Evolutionary conservation across 37 sponge, comb jelly and placozoan genomes (phyloP).

Genomic region (Petrosia ficiformis): DNA sequence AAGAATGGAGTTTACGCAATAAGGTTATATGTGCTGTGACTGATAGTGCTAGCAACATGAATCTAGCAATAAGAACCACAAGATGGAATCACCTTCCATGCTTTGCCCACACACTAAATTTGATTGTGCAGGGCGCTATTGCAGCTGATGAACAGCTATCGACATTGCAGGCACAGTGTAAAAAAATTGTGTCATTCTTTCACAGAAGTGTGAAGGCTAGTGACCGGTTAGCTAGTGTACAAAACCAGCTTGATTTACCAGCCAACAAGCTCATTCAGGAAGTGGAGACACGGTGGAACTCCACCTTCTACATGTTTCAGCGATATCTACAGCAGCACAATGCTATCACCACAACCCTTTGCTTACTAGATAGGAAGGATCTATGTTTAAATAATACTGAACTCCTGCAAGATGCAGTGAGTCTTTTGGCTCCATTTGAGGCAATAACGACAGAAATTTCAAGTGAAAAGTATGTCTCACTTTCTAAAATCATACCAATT

Average conservation of each 20-base stretch:
- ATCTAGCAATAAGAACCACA: neutral
- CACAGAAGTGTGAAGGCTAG: neutral
- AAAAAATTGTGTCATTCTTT: conserved; percentile 4
- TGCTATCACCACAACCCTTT: neutral
- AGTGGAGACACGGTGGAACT: neutral
- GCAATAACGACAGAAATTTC: conserved; percentile 5
- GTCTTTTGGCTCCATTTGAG: neutral
- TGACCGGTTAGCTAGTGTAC: neutral
- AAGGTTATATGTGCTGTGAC: conserved; percentile 1
- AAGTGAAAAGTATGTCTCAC: neutral
- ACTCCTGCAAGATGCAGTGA: neutral
- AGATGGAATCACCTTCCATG: neutral
- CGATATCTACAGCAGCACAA: neutral
- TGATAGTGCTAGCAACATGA: neutral
- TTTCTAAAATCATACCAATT: too few species aligned
- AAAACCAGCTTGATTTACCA: neutral
- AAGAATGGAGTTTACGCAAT: neutral
- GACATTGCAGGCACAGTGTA: neutral
- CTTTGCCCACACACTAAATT: conserved; percentile 11
- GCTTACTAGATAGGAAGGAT: conserved; percentile 1
- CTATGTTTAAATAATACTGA: neutral
- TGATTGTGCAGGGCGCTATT: neutral
- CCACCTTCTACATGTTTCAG: conserved; percentile 5
- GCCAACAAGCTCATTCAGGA: neutral
- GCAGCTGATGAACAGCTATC: neutral